Evolutionary conservation across 2,888 invertebrate species (phyloP).

Genomic region (Axea sp.): DNA sequence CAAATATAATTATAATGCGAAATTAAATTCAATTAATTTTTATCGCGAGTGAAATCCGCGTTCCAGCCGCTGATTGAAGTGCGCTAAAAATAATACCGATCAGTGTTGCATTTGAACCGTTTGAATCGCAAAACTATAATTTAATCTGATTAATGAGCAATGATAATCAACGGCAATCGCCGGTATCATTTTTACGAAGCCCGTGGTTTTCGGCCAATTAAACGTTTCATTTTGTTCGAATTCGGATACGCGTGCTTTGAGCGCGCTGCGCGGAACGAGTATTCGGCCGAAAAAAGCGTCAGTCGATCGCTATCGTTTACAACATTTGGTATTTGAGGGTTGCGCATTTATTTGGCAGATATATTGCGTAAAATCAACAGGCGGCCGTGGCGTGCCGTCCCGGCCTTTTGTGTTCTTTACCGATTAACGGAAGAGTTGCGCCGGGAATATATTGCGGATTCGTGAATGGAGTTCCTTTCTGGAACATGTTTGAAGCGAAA

Average conservation of each 20-base stretch:
- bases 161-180: too few species aligned
- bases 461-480: conserved; percentile 46
- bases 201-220: not conserved
- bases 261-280: not conserved
- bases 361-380: conserved; percentile 70
- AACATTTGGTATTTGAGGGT: conserved; percentile 26
- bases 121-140: too few species aligned
- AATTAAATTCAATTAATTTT: too few species aligned
- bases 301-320: conserved; percentile 11
- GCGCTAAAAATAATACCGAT: too few species aligned
- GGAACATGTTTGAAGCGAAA: conserved; percentile 6
- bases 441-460: conserved; percentile 49
- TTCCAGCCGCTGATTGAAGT: too few species aligned
- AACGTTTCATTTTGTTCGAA: conserved; percentile 2
- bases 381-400: conserved; percentile 64
- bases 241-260: too few species aligned
- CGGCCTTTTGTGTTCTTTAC: conserved; percentile 68
- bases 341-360: conserved; percentile 43
- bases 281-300: not conserved
- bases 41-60: too few species aligned
- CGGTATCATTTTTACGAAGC: not conserved
- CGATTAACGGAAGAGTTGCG: conserved; percentile 63
- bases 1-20: too few species aligned
- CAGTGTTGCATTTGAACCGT: too few species aligned
- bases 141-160: too few species aligned